Percentiles rank a stretch among this genome's conserved stretches.
Conservation (phyloP, 2,888 invertebrate genomes). For the Andrena fulva region DNA sequence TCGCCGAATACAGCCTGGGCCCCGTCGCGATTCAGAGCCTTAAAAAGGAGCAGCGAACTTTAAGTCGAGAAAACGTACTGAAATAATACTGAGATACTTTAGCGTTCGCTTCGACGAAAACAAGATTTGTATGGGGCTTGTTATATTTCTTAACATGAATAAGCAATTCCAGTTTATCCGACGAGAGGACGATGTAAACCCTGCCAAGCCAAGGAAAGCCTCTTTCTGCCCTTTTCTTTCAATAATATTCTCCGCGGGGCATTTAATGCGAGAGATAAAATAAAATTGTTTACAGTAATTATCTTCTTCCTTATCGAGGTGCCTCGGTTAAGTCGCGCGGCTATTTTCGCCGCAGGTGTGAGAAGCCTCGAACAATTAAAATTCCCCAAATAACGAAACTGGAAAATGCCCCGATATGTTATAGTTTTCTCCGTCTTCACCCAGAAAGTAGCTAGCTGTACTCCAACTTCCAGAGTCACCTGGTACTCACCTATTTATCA, state of each 20-base stretch:
- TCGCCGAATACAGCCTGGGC: neutral
- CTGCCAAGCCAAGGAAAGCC: neutral
- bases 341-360: neutral
- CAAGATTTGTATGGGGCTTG: conserved; percentile 38
- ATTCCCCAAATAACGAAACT: neutral
- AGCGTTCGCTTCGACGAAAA: conserved; percentile 19
- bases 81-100: neutral
- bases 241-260: conserved; percentile 12
- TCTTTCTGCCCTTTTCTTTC: neutral
- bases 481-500: no score
- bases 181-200: neutral
- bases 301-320: conserved; percentile 28
- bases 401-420: neutral
- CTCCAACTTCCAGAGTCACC: no score
- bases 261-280: conserved; percentile 34
- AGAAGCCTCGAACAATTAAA: no score
- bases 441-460: no score
- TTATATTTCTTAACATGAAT: conserved; percentile 42
- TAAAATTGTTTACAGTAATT: conserved; percentile 46
- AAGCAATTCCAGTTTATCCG: conserved; percentile 17
- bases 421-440: no score
- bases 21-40: neutral
- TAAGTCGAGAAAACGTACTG: neutral
- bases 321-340: neutral
- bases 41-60: neutral